A percentile compares a stretch with the other conserved stretches of the same genome.
phyloP scores from a whole-genome alignment of 2,888 invertebrate genomes.

The Marronus borbonicus region DNA sequence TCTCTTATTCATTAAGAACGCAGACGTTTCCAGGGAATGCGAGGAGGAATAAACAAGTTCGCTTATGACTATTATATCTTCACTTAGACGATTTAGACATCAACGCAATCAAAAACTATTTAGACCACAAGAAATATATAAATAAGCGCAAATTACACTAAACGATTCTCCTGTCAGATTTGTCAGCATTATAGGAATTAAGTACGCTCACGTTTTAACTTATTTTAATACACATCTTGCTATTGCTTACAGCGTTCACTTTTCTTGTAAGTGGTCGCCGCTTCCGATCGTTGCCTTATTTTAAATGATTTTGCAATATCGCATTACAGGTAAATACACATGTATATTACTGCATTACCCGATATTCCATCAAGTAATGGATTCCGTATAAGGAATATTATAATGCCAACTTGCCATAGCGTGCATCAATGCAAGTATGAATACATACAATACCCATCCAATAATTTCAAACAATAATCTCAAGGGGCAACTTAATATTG shows the following conservation, averaged over 20 bases:
- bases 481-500: too few relatives aligned
- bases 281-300: neutral
- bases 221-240: constrained; percentile 48
- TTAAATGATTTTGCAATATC: constrained; percentile 23
- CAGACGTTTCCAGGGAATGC: constrained; percentile 4
- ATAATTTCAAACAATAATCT: too few relatives aligned
- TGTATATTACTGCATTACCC: constrained; percentile 31
- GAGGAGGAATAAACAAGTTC: constrained; percentile 29
- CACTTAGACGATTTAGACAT: constrained; percentile 52
- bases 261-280: neutral
- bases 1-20: constrained; percentile 37
- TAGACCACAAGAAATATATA: constrained; percentile 48
- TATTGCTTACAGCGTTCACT: constrained; percentile 40
- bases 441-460: too few relatives aligned
- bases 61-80: constrained; percentile 47
- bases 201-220: constrained; percentile 42
- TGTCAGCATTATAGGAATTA: constrained; percentile 44
- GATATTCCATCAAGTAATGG: constrained; percentile 17
- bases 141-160: constrained; percentile 50
- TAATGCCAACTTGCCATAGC: neutral
- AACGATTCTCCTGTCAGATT: constrained; percentile 47
- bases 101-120: constrained; percentile 53
- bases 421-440: too few relatives aligned
- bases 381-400: constrained; percentile 1
- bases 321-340: constrained; percentile 9